Conservation (phyloP, 2,797 vertebrate genomes). For the Acanthornis magna region DNA sequence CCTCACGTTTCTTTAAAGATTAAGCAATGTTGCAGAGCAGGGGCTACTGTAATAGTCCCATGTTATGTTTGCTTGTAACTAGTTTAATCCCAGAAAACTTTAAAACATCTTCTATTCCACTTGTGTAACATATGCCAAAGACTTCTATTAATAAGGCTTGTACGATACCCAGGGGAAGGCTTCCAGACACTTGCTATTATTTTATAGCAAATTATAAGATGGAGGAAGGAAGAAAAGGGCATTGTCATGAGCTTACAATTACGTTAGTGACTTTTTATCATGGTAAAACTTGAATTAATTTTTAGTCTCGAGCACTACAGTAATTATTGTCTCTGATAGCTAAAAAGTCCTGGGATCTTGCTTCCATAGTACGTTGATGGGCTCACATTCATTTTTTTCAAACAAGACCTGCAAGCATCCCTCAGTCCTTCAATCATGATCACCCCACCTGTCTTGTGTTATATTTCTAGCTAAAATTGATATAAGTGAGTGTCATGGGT, state of each 20-base stretch:
- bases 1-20: background rate
- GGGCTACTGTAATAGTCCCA: background rate
- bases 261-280: background rate
- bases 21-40: background rate
- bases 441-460: background rate
- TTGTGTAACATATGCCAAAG: slow-evolving; percentile 3
- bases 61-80: background rate
- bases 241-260: background rate
- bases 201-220: background rate
- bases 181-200: background rate
- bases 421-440: background rate
- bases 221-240: background rate
- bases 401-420: background rate
- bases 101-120: background rate
- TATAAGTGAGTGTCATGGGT: background rate
- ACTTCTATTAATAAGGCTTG: background rate
- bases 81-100: background rate
- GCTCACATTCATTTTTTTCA: background rate
- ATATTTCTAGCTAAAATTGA: background rate
- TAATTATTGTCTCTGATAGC: background rate
- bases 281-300: background rate
- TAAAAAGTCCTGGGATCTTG: background rate
- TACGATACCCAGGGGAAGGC: background rate
- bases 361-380: background rate
- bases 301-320: background rate